Percentiles rank a stretch among this genome's conserved stretches.
These are phyloP conservation scores for Nothoprocta pentlandii DNA, from an alignment of 2,113 vertebrate genomes.

Conservation along the genomic window DNA sequence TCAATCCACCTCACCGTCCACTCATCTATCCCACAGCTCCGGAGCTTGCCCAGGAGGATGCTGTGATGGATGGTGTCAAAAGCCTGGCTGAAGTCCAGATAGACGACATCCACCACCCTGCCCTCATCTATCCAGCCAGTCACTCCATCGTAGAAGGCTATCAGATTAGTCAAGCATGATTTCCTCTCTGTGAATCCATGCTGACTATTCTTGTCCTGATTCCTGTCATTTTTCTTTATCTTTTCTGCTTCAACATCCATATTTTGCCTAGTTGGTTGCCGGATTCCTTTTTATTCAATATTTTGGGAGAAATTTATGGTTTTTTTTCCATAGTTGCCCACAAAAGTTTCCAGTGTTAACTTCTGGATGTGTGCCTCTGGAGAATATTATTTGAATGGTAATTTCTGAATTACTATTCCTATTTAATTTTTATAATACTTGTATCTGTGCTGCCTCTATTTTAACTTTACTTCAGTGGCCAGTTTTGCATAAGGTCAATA, in stretches of 20 bases:
- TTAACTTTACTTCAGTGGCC: not conserved
- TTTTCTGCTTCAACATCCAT: not conserved
- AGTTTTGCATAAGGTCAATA: constrained; percentile 29
- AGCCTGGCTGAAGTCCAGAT: no score
- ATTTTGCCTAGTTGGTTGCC: not conserved
- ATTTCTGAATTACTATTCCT: not conserved
- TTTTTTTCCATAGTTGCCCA: not conserved
- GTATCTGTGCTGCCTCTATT: not conserved
- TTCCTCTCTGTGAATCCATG: no score
- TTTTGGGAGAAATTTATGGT: not conserved
- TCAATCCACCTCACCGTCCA: no score
- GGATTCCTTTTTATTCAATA: not conserved
- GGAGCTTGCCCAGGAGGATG: no score
- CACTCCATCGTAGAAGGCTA: no score
- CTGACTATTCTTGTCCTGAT: not conserved
- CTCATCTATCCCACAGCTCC: no score
- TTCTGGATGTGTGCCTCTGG: not conserved
- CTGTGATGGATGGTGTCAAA: no score
- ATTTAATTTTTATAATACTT: not conserved
- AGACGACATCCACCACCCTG: no score
- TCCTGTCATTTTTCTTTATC: not conserved
- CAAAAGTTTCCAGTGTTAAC: not conserved
- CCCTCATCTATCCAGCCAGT: no score
- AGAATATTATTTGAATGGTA: not conserved
- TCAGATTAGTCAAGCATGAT: no score